Evolutionary conservation across 1,140 invertebrate genomes (phyloP), one percentile per base, ranked within the genome.

Genomic region (Cherax destructor): DNA sequence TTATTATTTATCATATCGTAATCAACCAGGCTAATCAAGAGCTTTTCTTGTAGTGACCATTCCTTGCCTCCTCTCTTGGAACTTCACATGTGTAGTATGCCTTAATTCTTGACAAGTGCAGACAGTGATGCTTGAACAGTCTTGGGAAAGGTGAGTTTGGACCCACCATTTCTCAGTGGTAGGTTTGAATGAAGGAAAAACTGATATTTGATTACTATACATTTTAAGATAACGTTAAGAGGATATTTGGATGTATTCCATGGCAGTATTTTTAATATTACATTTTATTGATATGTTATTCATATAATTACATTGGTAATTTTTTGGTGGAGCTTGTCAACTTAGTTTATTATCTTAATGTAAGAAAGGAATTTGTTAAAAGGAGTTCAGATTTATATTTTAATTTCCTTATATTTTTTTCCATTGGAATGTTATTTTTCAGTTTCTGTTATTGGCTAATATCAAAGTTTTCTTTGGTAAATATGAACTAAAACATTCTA

Each of bases 1-100:
- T 50, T 86, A 30, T 59, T 52, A 61, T 77, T 61, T 61, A 79
- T 52, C 85, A 87, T 87, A 87, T 87, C 85, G 79, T 21, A 79
- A 41, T 74, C 69, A 56, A 79, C 61, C 85, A 87, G 56, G 85
- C 80, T 83, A 59, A 83, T 21, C 4, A 30, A 79, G 18, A 52
- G 47, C 50, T 79, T 77, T 18, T 41, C 76, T 24, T 30, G 47
- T 79, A 79, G 50, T 18, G 9, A 52, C 18, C 77, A 79, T 76
- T 86, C 83, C 83, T 72, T 76, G 65, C 49, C 69, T 76, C 24
- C 83, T 49, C 21, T 41, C 52, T 52, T 86, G 24, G 49, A 24
- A 56, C 41, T 49, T 74, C 74, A 41, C 56, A 21, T 72, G 50
- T 86, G 83, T 77, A 76, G 83, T 86, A 30, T 83, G 81, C 81